Conservation (phyloP, 2,888 invertebrate species). For the Caenorhabditis doughertyi region DNA sequence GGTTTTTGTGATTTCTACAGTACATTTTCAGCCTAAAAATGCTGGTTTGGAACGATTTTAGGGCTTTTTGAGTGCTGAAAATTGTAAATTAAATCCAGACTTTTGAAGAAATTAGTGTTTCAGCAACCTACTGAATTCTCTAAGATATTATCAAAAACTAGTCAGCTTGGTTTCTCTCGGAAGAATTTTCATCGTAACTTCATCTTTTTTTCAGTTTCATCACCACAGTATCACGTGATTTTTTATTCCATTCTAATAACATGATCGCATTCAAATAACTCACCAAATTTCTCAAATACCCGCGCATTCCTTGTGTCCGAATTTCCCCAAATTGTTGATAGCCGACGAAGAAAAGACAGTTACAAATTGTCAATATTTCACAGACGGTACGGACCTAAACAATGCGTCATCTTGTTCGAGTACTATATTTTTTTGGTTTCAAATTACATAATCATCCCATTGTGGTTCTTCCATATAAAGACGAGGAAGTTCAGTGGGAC, state of each 20-base stretch:
- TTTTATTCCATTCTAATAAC: background rate
- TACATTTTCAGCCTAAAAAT: too few relatives aligned
- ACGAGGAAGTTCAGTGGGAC: constrained; percentile 88
- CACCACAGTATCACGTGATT: too few relatives aligned
- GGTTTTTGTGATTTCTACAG: too few relatives aligned
- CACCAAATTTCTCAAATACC: constrained; percentile 94
- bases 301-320: constrained; percentile 92
- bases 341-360: constrained; percentile 92
- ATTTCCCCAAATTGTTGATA: constrained; percentile 96
- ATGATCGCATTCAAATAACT: background rate
- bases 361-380: constrained; percentile 91
- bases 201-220: too few relatives aligned
- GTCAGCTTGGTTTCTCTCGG: too few relatives aligned
- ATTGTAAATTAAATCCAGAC: too few relatives aligned
- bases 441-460: constrained; percentile 82
- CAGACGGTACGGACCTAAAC: constrained; percentile 87
- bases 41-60: too few relatives aligned
- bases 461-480: constrained; percentile 83
- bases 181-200: too few relatives aligned
- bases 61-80: too few relatives aligned
- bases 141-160: too few relatives aligned
- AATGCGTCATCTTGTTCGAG: background rate
- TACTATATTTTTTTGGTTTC: background rate
- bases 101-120: too few relatives aligned
- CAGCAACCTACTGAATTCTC: too few relatives aligned